Conservation (phyloP, 2,113 vertebrate species). For the Oenanthe oenanthe region DNA sequence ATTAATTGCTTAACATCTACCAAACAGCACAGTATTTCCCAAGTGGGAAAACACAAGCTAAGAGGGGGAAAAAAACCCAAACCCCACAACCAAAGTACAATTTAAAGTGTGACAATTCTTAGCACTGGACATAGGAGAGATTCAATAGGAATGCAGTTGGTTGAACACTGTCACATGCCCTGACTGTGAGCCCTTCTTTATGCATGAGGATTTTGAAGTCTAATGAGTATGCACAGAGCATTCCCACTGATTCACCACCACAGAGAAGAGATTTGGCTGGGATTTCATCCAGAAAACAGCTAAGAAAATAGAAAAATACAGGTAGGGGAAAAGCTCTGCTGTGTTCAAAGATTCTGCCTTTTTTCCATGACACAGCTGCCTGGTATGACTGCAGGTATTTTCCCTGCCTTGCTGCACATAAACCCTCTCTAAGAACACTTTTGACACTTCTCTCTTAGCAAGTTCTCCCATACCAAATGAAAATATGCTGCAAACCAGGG, state of each 20-base stretch:
- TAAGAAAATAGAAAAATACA: slow-evolving; percentile 16
- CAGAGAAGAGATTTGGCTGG: not conserved
- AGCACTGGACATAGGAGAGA: not conserved
- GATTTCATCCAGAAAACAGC: not conserved
- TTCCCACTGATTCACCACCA: slow-evolving; percentile 22
- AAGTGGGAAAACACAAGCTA: not conserved
- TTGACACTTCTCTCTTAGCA: not conserved
- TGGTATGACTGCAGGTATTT: not conserved
- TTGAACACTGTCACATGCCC: not conserved
- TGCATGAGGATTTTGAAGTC: slow-evolving; percentile 14
- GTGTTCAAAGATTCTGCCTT: not conserved
- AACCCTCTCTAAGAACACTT: not conserved
- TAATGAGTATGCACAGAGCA: slow-evolving; percentile 47
- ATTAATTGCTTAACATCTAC: slow-evolving; percentile 20
- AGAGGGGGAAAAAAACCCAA: not conserved
- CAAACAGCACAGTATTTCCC: not conserved
- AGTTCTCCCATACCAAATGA: not conserved
- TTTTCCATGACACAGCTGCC: not conserved
- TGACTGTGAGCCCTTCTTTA: slow-evolving; percentile 16
- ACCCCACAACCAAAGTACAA: not conserved
- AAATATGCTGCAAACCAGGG: not conserved
- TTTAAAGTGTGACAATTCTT: not conserved
- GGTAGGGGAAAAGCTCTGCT: not conserved
- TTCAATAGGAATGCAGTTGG: not conserved
- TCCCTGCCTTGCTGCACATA: not conserved